Conservation (phyloP, 2,797 vertebrate species). For the Podargus strigoides region DNA sequence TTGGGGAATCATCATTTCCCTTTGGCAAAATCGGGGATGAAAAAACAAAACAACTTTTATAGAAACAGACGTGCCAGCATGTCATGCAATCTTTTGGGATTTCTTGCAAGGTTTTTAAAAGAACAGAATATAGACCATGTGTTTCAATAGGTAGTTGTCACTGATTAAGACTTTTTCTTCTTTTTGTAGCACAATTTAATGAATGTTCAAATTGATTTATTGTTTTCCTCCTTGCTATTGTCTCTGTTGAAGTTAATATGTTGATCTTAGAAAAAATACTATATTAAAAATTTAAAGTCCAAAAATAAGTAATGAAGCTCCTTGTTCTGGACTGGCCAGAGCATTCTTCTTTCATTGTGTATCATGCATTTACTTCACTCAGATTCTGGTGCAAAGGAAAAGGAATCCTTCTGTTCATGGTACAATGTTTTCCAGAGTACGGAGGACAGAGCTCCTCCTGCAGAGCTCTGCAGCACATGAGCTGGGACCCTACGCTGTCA, state of each 20-base stretch:
- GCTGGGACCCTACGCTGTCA: not conserved
- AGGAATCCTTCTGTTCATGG: not conserved
- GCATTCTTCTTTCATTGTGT: not conserved
- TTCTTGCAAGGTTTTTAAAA: not conserved
- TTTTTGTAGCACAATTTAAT: not conserved
- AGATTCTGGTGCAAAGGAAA: not conserved
- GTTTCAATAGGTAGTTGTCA: not conserved
- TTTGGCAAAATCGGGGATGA: not conserved
- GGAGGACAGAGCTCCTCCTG: not conserved
- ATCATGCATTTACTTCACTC: not conserved
- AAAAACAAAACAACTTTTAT: slow-evolving; percentile 12
- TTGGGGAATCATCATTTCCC: not conserved
- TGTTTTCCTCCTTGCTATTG: not conserved
- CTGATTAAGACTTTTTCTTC: not conserved
- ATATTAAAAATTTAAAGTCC: not conserved
- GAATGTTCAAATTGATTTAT: not conserved
- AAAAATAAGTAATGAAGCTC: not conserved
- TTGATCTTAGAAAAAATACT: not conserved
- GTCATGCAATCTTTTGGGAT: not conserved
- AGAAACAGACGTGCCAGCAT: not conserved
- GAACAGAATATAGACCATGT: not conserved
- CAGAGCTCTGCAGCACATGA: not conserved
- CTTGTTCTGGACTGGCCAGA: not conserved
- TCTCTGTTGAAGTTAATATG: not conserved
- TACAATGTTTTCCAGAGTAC: not conserved